These are phyloP conservation scores for Forbesichthys agassizii DNA, from an alignment of 2,113 vertebrate species.

Conservation along the genomic window DNA sequence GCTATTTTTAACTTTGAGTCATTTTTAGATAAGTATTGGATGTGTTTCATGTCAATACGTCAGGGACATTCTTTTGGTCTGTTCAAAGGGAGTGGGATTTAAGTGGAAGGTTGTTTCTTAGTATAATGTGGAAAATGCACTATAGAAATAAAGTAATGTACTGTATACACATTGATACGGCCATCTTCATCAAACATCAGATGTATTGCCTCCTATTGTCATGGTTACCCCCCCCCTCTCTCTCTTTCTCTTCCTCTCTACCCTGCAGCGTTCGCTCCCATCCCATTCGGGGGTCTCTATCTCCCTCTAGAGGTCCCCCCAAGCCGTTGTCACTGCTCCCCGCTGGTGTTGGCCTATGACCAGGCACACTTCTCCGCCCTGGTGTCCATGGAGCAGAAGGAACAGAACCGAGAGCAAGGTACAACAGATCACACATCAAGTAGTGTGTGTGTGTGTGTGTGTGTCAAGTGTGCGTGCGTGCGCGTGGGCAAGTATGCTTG, in stretches of 20 bases:
- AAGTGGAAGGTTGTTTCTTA: no score
- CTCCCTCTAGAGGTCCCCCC: constrained; percentile 97
- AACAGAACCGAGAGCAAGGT: constrained; percentile 98
- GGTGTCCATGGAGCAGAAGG: constrained; percentile 98
- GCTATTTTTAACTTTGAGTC: no score
- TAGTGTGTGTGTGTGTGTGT: neutral
- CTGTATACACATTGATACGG: no score
- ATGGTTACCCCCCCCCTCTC: neutral
- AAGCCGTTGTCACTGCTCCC: constrained; percentile 96
- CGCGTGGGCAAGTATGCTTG: neutral
- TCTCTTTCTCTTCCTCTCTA: constrained; percentile 23
- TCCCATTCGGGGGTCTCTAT: constrained; percentile 96
- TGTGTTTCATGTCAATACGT: no score
- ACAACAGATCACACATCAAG: constrained; percentile 20
- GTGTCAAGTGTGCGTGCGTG: neutral
- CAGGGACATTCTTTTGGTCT: no score
- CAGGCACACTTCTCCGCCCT: constrained; percentile 99
- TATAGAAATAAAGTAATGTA: no score
- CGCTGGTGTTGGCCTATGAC: constrained; percentile 95
- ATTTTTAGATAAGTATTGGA: no score
- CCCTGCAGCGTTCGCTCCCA: constrained; percentile 90
- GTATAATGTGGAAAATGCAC: no score
- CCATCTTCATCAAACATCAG: no score
- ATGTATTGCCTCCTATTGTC: no score
- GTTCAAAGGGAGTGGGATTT: no score